Base-by-base conservation (phyloP, 2,113 vertebrate species). In the Aix galericulata region DNA sequence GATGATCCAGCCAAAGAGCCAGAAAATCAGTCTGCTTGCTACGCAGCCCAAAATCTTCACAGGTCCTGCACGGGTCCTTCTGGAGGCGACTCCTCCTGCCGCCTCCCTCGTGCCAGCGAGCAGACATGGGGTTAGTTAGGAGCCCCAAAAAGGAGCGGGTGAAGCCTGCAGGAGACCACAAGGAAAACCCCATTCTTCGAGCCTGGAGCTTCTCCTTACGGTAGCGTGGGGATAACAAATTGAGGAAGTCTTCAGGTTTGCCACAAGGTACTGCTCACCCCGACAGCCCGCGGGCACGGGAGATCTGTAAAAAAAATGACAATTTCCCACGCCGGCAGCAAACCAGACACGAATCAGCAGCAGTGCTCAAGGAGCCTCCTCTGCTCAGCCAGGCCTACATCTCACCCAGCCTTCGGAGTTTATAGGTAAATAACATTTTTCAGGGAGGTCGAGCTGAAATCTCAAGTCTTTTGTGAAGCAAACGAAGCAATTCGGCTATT, bases 11-110 rank as follows among this genome's bases (percentile, higher is more conserved):
- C 8, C 60, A 72, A 88, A 84, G 8, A 66, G 34, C 29, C 63
- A 29, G 40, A 75, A 72, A 36, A 85, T 11, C 29, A 72, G 29
- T 32, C 13, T 0, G 0, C 8, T 8, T 17, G 17, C 40, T 64
- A 60, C 20, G 6, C 32, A 46, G 46, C 18, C 55, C 13, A 15
- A 59, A 64, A 73, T 40, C 34, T 23, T 38, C 62, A 42, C 5
- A 1, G 5, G 26, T 23, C 25, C 11, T 71, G 36, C 21, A 16
- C 9, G 73, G 34, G 52, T 52, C 73, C 42, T 31, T 23, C 48
- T 48, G 9, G 17, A 64, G 32, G 73, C 2, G 12, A 52, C 40
- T 29, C 56, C 53, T 44, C 36, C 44, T 60, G 76, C 34, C 17
- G 18, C 27, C 40, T 44, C 29, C 11, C 21, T 63, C 17, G 36